phyloP scores from a whole-genome alignment of 2,888 invertebrate genomes.

The Xanthorhoe designata region DNA sequence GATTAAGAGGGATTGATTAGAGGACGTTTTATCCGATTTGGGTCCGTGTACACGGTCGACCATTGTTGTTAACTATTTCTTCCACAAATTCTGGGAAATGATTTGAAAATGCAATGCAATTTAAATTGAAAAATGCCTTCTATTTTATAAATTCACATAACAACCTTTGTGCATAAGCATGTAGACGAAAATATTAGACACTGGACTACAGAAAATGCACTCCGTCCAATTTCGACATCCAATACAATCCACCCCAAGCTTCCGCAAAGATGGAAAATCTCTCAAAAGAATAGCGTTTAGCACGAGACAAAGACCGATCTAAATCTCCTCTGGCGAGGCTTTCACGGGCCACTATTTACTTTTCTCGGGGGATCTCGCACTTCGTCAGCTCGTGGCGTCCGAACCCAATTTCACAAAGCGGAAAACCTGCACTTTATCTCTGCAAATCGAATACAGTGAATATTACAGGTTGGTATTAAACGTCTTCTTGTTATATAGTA shows the following conservation, averaged over 20 bases:
- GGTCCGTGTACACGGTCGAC: constrained; percentile 17
- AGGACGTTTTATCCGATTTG: constrained; percentile 37
- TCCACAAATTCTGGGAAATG: not conserved
- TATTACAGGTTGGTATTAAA: constrained; percentile 60
- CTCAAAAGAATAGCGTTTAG: constrained; percentile 82
- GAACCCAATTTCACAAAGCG: constrained; percentile 67
- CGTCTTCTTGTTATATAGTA: constrained; percentile 56
- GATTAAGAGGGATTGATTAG: constrained; percentile 60
- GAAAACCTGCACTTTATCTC: constrained; percentile 57
- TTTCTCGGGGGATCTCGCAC: constrained; percentile 69
- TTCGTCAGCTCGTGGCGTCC: constrained; percentile 65
- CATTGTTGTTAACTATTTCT: not conserved
- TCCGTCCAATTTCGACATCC: constrained; percentile 67
- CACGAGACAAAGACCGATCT: constrained; percentile 82
- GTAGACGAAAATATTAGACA: constrained; percentile 39
- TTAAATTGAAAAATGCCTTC: not conserved
- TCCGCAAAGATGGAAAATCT: constrained; percentile 79
- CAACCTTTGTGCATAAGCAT: constrained; percentile 13
- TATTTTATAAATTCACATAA: constrained; percentile 3
- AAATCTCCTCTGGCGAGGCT: constrained; percentile 72
- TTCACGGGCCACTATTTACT: constrained; percentile 79
- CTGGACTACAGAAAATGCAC: constrained; percentile 54
- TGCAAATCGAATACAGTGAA: constrained; percentile 55
- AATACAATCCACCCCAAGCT: constrained; percentile 71
- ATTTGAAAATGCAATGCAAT: not conserved